A percentile compares a stretch with the other conserved stretches of the same genome.
Evolutionary conservation across 2,797 vertebrate species (phyloP).

Genomic region (Dipus sagitta): DNA sequence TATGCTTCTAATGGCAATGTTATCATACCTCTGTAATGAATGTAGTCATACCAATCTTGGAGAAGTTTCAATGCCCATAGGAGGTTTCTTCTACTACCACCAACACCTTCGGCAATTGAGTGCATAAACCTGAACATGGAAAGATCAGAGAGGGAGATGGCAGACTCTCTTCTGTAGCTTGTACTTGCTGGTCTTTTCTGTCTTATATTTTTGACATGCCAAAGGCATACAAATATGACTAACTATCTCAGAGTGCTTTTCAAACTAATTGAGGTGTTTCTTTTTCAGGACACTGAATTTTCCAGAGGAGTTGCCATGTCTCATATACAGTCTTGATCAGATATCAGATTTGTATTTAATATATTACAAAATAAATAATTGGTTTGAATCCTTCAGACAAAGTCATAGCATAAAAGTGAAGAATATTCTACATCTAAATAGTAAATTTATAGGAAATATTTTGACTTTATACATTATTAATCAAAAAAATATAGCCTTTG

Average conservation of each 20-base stretch:
- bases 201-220: not conserved
- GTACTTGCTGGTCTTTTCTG: not conserved
- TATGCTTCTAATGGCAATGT: not conserved
- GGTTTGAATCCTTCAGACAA: constrained; percentile 1
- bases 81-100: not conserved
- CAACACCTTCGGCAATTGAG: not conserved
- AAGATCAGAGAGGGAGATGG: not conserved
- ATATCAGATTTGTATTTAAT: too few relatives aligned
- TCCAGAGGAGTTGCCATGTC: constrained; percentile 24
- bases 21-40: not conserved
- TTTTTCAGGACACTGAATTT: not conserved
- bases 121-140: not conserved
- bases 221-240: constrained; percentile 12
- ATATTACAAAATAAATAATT: constrained; percentile 20
- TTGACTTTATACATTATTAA: not conserved
- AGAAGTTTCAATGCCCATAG: not conserved
- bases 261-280: not conserved
- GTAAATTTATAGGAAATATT: not conserved
- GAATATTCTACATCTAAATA: not conserved
- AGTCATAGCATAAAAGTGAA: not conserved
- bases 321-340: not conserved
- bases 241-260: not conserved
- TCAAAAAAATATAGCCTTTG: not conserved
- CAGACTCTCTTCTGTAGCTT: not conserved
- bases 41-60: not conserved